A percentile compares a stretch with the other conserved stretches of the same genome.
phyloP scores from a whole-genome alignment of 2,797 vertebrate genomes.

The Gastrophryne carolinensis region DNA sequence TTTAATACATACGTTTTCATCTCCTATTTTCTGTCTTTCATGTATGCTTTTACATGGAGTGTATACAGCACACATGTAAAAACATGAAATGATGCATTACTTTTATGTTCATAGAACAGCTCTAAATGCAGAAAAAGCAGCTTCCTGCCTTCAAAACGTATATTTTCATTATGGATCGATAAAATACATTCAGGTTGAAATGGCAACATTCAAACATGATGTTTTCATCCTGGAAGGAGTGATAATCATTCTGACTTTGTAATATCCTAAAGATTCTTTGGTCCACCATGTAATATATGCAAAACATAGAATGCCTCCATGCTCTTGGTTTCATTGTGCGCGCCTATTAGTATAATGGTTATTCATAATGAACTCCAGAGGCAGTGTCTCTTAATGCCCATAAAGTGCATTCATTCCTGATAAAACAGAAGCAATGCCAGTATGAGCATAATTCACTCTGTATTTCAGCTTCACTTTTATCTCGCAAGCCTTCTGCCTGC shows the following conservation, averaged over 20 bases:
- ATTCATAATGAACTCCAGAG: slow-evolving; percentile 39
- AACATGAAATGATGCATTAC: slow-evolving; percentile 11
- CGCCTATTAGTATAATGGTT: slow-evolving; percentile 42
- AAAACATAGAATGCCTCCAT: slow-evolving; percentile 22
- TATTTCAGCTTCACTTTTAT: slow-evolving; percentile 13
- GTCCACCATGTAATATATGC: slow-evolving; percentile 27
- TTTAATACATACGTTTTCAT: too few species aligned
- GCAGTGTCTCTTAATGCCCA: slow-evolving; percentile 28
- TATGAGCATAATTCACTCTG: slow-evolving; percentile 29
- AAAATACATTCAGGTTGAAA: slow-evolving; percentile 5
- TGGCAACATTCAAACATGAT: slow-evolving; percentile 8
- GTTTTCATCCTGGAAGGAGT: slow-evolving; percentile 11
- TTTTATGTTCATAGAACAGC: slow-evolving; percentile 16
- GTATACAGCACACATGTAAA: slow-evolving; percentile 11
- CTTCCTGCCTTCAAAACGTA: not conserved
- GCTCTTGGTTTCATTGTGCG: slow-evolving; percentile 29
- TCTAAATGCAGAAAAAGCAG: not conserved
- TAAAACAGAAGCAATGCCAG: slow-evolving; percentile 30
- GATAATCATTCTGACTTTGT: slow-evolving; percentile 43
- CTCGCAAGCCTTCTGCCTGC: not conserved
- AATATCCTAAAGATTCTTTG: slow-evolving; percentile 35
- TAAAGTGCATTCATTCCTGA: slow-evolving; percentile 40
- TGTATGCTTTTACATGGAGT: not conserved
- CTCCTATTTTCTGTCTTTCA: slow-evolving; percentile 4
- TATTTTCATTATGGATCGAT: slow-evolving; percentile 2